Evolutionary conservation across 2,888 invertebrate genomes (phyloP).

Genomic region (Apotomis capreana): DNA sequence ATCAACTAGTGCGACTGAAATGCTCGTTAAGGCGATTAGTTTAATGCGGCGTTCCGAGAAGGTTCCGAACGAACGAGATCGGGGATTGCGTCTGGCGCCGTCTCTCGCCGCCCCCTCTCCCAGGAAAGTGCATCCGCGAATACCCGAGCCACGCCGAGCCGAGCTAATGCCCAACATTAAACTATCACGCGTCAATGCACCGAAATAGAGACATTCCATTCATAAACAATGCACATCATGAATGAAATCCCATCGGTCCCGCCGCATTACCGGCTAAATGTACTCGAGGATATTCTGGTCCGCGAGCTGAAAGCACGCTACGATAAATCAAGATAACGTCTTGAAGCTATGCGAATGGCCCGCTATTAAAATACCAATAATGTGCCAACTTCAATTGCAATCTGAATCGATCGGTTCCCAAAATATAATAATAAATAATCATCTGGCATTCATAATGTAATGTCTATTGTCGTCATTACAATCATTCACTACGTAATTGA

Average conservation of each 20-base stretch:
- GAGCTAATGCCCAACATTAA: conserved; percentile 61
- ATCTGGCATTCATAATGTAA: conserved; percentile 52
- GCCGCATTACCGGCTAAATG: conserved; percentile 66
- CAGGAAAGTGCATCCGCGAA: conserved; percentile 68
- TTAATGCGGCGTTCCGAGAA: conserved; percentile 35
- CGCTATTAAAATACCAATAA: conserved; percentile 75
- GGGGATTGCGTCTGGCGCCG: conserved; percentile 51
- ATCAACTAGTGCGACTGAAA: neutral
- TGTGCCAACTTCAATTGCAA: conserved; percentile 72
- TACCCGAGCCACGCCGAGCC: conserved; percentile 60
- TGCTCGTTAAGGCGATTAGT: conserved; percentile 16
- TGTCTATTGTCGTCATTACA: conserved; percentile 28
- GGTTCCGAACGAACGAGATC: conserved; percentile 44
- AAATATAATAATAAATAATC: conserved; percentile 51
- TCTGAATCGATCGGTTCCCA: conserved; percentile 60
- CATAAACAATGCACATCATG: conserved; percentile 72
- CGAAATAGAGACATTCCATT: conserved; percentile 72
- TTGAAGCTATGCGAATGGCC: conserved; percentile 72
- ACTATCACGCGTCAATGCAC: conserved; percentile 68
- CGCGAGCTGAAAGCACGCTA: conserved; percentile 62
- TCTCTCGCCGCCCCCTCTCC: conserved; percentile 56
- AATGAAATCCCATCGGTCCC: conserved; percentile 67
- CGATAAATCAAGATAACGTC: conserved; percentile 76
- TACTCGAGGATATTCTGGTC: conserved; percentile 64
- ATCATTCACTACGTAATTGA: conserved; percentile 22